Evolutionary conservation across 2,113 vertebrate genomes (phyloP).

Genomic region (Engraulis encrasicolus): DNA sequence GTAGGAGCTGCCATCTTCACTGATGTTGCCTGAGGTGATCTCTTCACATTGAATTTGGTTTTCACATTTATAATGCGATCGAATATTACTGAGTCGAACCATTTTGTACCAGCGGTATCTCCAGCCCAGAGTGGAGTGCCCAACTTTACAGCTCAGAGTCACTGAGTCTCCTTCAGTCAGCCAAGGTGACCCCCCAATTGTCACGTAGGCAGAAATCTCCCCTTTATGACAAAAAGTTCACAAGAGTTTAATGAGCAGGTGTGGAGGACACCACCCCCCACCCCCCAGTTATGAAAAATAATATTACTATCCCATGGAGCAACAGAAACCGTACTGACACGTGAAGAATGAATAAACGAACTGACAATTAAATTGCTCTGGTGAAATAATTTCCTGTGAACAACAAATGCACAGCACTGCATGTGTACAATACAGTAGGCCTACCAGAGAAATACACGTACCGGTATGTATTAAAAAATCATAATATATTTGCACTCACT

Average conservation of each 20-base stretch:
- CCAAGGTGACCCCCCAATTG: conserved; percentile 35
- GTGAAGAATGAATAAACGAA: too few relatives aligned
- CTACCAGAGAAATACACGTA: too few relatives aligned
- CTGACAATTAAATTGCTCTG: too few relatives aligned
- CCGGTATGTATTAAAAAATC: too few relatives aligned
- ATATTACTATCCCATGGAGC: too few relatives aligned
- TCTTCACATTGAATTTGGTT: neutral
- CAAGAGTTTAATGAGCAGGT: too few relatives aligned
- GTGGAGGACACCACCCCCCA: too few relatives aligned
- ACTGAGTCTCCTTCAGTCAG: conserved; percentile 35
- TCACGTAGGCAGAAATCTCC: conserved; percentile 1
- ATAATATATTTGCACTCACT: neutral
- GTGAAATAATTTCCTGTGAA: neutral
- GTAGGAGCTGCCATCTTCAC: conserved; percentile 25
- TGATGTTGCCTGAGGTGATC: conserved; percentile 36
- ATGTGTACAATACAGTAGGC: neutral
- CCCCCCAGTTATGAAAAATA: too few relatives aligned
- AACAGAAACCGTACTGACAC: too few relatives aligned
- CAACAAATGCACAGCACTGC: neutral
- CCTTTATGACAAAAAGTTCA: conserved; percentile 24
- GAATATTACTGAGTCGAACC: neutral
- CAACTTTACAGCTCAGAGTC: conserved; percentile 39
- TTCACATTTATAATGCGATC: neutral
- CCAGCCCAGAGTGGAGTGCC: conserved; percentile 36
- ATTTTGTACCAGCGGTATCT: conserved; percentile 40